Evolutionary conservation across 2,113 vertebrate species (phyloP).

Genomic region (Cheirogaleus medius): DNA sequence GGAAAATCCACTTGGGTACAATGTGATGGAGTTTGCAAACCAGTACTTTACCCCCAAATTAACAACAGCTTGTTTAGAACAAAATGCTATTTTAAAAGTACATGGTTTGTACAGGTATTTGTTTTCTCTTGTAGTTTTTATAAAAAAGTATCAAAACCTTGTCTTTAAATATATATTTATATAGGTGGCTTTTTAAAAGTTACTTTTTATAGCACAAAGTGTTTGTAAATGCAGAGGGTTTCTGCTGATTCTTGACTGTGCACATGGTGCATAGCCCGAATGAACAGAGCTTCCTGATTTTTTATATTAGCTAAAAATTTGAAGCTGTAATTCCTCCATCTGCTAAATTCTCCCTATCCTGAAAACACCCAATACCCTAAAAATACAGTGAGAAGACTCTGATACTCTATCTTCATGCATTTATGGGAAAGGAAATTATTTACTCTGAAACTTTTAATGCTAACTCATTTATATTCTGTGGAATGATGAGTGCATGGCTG

Average conservation of each 20-base stretch:
- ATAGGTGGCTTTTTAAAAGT: constrained; percentile 82
- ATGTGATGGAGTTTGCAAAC: constrained; percentile 77
- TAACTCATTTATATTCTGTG: constrained; percentile 4
- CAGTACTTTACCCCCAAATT: constrained; percentile 66
- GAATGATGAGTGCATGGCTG: neutral
- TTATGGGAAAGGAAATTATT: constrained; percentile 41
- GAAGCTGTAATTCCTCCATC: constrained; percentile 48
- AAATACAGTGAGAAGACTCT: constrained; percentile 40
- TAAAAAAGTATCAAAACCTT: constrained; percentile 89
- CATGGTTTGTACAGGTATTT: constrained; percentile 78
- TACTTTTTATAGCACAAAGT: constrained; percentile 80
- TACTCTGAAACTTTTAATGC: neutral
- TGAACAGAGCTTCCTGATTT: constrained; percentile 70
- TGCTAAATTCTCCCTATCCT: constrained; percentile 44
- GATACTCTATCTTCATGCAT: constrained; percentile 51
- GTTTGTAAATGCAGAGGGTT: constrained; percentile 66
- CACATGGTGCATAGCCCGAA: constrained; percentile 82
- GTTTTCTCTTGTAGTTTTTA: constrained; percentile 74
- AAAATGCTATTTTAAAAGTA: constrained; percentile 77
- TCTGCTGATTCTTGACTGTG: constrained; percentile 62
- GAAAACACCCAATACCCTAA: constrained; percentile 55
- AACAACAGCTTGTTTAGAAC: constrained; percentile 75
- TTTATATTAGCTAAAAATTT: constrained; percentile 46
- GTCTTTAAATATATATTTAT: constrained; percentile 82
- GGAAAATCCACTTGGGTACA: constrained; percentile 74